phyloP scores from a whole-genome alignment of 2,113 vertebrate genomes.

The Myotis lucifugus region DNA sequence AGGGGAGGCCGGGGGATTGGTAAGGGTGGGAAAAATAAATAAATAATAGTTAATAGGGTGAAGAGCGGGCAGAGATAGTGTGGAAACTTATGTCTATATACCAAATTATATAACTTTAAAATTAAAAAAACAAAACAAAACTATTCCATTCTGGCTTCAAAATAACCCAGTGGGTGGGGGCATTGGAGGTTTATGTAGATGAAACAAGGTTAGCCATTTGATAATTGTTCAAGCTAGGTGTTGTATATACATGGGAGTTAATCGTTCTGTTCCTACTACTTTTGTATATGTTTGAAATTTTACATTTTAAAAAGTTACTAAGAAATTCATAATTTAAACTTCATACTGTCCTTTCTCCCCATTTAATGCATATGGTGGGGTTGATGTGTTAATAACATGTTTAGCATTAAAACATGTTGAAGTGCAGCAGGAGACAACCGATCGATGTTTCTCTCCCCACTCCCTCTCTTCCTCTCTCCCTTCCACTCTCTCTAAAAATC shows the following conservation, averaged over 20 bases:
- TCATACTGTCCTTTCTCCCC: not conserved
- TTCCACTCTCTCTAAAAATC: no score
- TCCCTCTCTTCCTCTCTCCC: no score
- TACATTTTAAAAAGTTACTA: not conserved
- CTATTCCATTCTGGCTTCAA: not conserved
- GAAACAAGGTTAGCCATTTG: not conserved
- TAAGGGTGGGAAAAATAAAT: no score
- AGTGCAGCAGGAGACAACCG: no score
- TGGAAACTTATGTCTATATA: no score
- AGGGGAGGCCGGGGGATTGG: no score
- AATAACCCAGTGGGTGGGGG: not conserved
- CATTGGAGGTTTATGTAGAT: not conserved
- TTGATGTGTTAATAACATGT: not conserved
- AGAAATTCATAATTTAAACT: not conserved
- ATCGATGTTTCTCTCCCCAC: no score
- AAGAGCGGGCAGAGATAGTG: no score
- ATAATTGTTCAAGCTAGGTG: not conserved
- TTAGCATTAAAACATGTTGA: not conserved
- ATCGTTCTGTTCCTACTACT: not conserved
- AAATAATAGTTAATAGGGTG: no score
- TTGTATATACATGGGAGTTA: not conserved
- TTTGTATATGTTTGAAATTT: not conserved
- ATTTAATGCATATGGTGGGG: not conserved
- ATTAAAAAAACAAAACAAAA: no score
- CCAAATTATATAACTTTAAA: no score